These are phyloP conservation scores for Cyanocitta stelleri DNA, from an alignment of 2,113 vertebrate species.

Conservation along the genomic window DNA sequence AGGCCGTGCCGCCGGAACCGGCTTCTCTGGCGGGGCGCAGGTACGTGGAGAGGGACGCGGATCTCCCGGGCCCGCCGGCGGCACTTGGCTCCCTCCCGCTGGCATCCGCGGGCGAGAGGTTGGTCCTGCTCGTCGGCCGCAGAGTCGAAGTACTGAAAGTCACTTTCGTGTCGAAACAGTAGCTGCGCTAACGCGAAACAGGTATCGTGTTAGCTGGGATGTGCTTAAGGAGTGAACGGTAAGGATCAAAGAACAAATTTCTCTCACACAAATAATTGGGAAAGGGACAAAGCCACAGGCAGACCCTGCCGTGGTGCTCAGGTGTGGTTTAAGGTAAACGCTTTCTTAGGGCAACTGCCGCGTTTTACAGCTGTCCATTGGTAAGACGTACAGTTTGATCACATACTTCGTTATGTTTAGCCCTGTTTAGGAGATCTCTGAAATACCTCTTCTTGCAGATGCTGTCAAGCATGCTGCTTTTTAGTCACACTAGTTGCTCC, in stretches of 20 bases:
- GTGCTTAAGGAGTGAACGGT: not conserved
- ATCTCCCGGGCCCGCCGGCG: not conserved
- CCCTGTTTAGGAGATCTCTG: not conserved
- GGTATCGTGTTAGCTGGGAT: too few species aligned
- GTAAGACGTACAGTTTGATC: fast-evolving
- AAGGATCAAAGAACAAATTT: not conserved
- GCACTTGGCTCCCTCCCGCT: too few species aligned
- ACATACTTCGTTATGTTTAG: not conserved
- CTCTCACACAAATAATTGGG: not conserved
- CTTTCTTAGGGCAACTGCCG: fast-evolving
- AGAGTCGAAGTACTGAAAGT: fast-evolving
- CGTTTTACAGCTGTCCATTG: fast-evolving
- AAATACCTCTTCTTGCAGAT: not conserved
- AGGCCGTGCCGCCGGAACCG: not conserved
- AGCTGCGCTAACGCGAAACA: fast-evolving
- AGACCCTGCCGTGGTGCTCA: not conserved
- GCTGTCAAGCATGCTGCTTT: not conserved
- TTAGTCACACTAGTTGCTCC: fast-evolving
- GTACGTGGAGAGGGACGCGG: not conserved
- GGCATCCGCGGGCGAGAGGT: too few species aligned
- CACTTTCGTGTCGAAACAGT: not conserved
- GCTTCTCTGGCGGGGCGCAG: not conserved
- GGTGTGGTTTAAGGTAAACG: not conserved
- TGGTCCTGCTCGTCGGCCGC: too few species aligned
- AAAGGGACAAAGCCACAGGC: not conserved